These are phyloP conservation scores for Montipora capitata DNA, from an alignment of 92 coral and sea anemone genomes.

Conservation along the genomic window DNA sequence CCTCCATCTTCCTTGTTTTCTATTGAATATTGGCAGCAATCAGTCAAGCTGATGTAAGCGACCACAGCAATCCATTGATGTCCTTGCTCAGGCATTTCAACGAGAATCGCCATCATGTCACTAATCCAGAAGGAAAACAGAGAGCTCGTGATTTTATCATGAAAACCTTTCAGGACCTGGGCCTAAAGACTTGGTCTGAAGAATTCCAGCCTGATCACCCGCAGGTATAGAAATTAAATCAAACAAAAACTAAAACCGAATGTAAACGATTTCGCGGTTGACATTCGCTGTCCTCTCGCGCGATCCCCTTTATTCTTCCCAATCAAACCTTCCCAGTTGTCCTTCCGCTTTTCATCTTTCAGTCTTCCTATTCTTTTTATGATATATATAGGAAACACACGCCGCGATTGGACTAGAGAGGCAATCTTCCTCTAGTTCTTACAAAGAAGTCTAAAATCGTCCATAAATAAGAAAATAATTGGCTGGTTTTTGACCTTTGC, in stretches of 20 bases:
- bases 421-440: no score
- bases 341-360: no score
- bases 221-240: not conserved
- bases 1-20: not conserved
- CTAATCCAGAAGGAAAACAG: slow-evolving; percentile 58
- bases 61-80: slow-evolving; percentile 9
- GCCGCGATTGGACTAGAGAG: no score
- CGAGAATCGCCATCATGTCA: slow-evolving; percentile 12
- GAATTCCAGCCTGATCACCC: slow-evolving; percentile 3
- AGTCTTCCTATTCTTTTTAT: no score
- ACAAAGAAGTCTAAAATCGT: no score
- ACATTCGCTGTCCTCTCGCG: no score
- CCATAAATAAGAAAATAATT: no score
- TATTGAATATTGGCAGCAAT: slow-evolving; percentile 15
- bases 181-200: slow-evolving; percentile 77
- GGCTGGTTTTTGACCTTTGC: no score
- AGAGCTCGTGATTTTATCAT: slow-evolving; percentile 65
- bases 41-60: not conserved
- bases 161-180: slow-evolving; percentile 59
- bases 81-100: not conserved
- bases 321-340: no score
- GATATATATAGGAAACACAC: no score
- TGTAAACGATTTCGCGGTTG: not conserved
- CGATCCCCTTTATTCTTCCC: no score
- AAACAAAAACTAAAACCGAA: no score